Percentiles rank a stretch among this genome's conserved stretches.
Conservation (phyloP, 2,797 vertebrate species). For the Pteronotus mesoamericanus region DNA sequence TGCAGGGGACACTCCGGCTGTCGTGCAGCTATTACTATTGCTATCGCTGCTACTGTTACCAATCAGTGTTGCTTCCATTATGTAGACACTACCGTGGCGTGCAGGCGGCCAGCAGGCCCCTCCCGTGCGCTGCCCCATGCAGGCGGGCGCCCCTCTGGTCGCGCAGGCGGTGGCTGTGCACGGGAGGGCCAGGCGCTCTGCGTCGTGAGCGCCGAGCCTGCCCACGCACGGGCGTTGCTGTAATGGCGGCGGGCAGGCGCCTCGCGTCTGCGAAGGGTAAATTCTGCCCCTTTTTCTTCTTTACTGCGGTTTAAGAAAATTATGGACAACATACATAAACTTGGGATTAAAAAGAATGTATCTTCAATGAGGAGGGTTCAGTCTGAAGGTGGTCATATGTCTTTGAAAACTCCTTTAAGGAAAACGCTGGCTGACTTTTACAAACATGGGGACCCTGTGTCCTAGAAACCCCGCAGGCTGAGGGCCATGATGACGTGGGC, state of each 20-base stretch:
- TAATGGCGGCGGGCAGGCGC: not conserved
- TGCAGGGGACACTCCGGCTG: not conserved
- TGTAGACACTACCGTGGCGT: not conserved
- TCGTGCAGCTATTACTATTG: no score
- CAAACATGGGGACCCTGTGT: not conserved
- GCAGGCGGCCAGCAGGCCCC: not conserved
- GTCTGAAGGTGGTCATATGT: not conserved
- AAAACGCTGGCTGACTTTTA: not conserved
- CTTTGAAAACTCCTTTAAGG: not conserved
- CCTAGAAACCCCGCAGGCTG: not conserved
- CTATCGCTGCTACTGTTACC: no score
- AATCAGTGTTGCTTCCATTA: no score
- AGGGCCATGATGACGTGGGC: not conserved
- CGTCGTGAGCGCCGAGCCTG: not conserved
- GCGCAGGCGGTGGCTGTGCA: fast-evolving
- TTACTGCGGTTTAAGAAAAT: not conserved
- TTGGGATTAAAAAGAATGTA: not conserved
- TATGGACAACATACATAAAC: not conserved
- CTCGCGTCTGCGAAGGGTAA: not conserved
- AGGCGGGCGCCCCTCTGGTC: not conserved
- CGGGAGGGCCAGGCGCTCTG: not conserved
- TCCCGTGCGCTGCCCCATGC: not conserved
- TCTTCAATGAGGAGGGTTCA: not conserved
- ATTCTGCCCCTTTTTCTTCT: not conserved
- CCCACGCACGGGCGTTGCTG: no score